Evolutionary conservation across 2,797 vertebrate species (phyloP).

Genomic region (Prionace glauca): DNA sequence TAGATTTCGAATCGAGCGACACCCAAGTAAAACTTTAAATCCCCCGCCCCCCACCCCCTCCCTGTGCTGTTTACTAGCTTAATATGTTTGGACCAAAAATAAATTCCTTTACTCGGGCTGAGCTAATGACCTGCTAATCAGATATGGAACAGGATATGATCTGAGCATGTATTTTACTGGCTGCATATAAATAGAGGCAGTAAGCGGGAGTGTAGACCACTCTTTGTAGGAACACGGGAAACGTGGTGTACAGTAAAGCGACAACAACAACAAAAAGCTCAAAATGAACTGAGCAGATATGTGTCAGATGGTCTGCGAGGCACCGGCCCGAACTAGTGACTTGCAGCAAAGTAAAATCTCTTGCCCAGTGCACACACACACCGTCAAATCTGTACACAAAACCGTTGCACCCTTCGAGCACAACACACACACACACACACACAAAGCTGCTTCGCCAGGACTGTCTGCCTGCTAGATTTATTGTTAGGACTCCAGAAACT

Average conservation of each 20-base stretch:
- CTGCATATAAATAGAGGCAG: slow-evolving; percentile 31
- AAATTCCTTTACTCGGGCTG: slow-evolving; percentile 8
- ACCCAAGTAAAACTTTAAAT: neutral
- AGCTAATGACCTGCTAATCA: slow-evolving; percentile 29
- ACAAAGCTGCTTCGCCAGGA: slow-evolving; percentile 20
- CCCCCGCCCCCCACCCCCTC: neutral
- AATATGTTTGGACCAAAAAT: neutral
- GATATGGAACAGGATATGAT: slow-evolving; percentile 28
- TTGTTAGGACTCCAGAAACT: slow-evolving; percentile 30
- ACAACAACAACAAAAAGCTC: neutral
- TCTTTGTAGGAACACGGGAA: neutral
- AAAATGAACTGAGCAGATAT: slow-evolving; percentile 3
- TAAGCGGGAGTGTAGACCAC: neutral
- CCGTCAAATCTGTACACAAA: neutral
- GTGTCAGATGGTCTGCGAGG: neutral
- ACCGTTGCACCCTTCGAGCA: neutral
- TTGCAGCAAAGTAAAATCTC: slow-evolving; percentile 13
- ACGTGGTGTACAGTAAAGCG: neutral
- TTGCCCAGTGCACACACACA: slow-evolving; percentile 1
- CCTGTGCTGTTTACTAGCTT: neutral
- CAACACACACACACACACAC: neutral
- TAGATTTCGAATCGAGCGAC: neutral
- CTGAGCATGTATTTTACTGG: slow-evolving; percentile 33
- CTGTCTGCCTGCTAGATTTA: slow-evolving; percentile 25
- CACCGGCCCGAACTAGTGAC: neutral